Base-by-base conservation (phyloP, 1,140 invertebrate species). In the Lasioglossum baleicum region DNA sequence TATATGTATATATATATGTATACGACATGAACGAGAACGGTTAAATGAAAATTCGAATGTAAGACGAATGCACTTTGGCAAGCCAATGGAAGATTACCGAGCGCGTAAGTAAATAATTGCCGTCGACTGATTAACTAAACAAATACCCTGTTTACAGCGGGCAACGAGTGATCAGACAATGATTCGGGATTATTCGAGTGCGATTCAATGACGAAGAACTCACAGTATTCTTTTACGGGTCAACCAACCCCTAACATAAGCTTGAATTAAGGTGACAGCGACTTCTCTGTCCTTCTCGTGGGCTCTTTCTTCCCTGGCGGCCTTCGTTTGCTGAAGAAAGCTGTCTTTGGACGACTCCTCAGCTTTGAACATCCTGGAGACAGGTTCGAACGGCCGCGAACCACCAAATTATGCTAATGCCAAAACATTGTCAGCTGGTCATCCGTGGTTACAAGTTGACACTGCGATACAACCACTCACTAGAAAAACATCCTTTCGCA, bases 321-420 rank as follows among this genome's bases (percentile, higher is more conserved):
- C 96, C 93, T 98, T 98, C 4, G 96, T 97, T 87, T 97, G 96
- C 89, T 97, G 96, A 83, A 97, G 93, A 89, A 97, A 97, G 83
- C 89, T 94, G 75, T 93, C 94, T 89, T 95, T 96, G 35, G 94
- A 92, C 22, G 94, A 94, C 87, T 95, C 94, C 31, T 94, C 92
- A 78, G 93, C 93, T 86, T 93, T 93, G 88, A 95, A 95, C 95
- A 95, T 95, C 85, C 76, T 92, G 60, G 63, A 60, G 58, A 66
- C 48, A 82, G 72, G 35, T 40, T 42, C 72, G 71, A 80, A 11
- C 26, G 42, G 64, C 65, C 69, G 71, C 77, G 82, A 73, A 78
- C 66, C 72, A 77, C 77, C 82, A 73, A 81, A 81, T 78, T 80
- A 79, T 80, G 69, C 72, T 87, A 87, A 73, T 86, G 71, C 74